These are phyloP conservation scores for Rhinolophus sinicus DNA, from an alignment of 2,113 vertebrate genomes.

Conservation along the genomic window DNA sequence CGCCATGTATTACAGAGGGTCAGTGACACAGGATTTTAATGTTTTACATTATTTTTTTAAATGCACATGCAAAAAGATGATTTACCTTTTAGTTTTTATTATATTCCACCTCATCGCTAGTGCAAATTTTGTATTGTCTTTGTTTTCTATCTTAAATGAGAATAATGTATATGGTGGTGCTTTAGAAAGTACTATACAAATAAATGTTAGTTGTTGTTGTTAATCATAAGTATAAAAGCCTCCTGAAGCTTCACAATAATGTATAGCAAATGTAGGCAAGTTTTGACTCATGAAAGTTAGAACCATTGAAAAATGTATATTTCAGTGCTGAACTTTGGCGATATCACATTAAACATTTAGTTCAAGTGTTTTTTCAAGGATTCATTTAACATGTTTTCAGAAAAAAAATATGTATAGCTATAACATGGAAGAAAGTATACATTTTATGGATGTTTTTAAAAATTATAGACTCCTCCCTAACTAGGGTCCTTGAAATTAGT, in stretches of 20 bases:
- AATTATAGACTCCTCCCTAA: constrained; percentile 10
- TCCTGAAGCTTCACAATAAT: constrained; percentile 68
- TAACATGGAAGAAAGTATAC: constrained; percentile 54
- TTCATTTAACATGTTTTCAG: constrained; percentile 59
- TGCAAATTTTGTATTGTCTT: constrained; percentile 58
- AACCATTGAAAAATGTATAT: constrained; percentile 52
- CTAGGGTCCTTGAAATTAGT: constrained; percentile 42
- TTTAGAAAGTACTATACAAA: constrained; percentile 52
- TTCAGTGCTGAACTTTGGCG: constrained; percentile 64
- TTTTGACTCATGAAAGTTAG: constrained; percentile 66
- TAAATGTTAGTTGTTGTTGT: constrained; percentile 58
- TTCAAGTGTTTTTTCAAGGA: constrained; percentile 24
- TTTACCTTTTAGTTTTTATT: constrained; percentile 71
- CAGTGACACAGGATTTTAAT: constrained; percentile 49
- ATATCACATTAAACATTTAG: constrained; percentile 61
- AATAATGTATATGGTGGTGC: constrained; percentile 49
- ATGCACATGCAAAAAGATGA: constrained; percentile 44
- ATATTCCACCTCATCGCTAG: constrained; percentile 60
- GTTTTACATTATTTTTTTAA: constrained; percentile 67
- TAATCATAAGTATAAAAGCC: constrained; percentile 71
- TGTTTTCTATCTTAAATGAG: constrained; percentile 52
- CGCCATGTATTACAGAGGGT: constrained; percentile 39
- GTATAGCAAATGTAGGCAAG: constrained; percentile 64
- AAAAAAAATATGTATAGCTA: not conserved
- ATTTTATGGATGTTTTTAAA: constrained; percentile 60